Conservation (phyloP, 1,140 invertebrate species). For the Drosophila nigrodunni region DNA sequence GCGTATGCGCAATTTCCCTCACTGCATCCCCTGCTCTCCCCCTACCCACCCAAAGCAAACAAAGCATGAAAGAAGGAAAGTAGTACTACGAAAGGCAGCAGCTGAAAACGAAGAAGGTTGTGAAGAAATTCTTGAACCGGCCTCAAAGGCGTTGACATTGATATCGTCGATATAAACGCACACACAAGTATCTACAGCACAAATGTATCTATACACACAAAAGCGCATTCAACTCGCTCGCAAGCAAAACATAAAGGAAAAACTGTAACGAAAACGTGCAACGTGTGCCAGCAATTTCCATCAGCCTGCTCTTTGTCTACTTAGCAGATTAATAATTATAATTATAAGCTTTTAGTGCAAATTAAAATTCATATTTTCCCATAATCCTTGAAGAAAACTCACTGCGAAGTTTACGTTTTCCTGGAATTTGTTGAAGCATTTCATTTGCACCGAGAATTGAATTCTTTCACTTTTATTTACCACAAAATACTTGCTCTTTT, state of each 20-base stretch:
- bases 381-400: no score
- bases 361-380: background rate
- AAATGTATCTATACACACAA: constrained; percentile 14
- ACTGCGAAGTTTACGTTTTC: background rate
- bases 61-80: constrained; percentile 50
- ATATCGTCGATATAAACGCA: constrained; percentile 9
- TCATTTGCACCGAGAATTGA: background rate
- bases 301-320: background rate
- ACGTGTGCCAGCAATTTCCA: background rate
- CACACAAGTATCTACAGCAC: background rate
- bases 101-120: constrained; percentile 32
- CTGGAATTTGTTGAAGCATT: background rate
- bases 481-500: background rate
- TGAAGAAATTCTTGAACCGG: constrained; percentile 66
- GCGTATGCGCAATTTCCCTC: constrained; percentile 71
- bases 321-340: background rate
- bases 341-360: background rate
- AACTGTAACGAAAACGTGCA: background rate
- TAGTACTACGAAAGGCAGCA: constrained; percentile 5
- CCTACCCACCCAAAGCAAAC: background rate
- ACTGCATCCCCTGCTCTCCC: no score
- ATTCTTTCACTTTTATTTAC: background rate
- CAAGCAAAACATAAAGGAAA: constrained; percentile 19
- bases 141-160: constrained; percentile 47
- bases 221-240: constrained; percentile 44